Evolutionary conservation across 2,113 vertebrate genomes (phyloP), one percentile per base, ranked within the genome.

Genomic region (Microcebus griseorufus): DNA sequence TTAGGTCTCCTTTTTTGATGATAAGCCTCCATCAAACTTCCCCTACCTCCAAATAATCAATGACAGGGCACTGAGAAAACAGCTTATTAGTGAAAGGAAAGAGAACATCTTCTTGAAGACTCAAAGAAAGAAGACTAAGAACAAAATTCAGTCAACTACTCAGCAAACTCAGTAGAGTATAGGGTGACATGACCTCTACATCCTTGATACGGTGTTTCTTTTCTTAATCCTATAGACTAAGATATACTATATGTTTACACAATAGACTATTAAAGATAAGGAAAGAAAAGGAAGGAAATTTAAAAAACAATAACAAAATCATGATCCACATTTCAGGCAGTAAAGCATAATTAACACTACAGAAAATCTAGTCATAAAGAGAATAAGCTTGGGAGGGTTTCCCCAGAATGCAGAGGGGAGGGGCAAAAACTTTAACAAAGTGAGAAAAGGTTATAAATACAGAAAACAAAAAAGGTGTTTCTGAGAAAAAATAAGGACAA

Each of bases 401-500:
- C 16, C 34, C 39, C 32, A 42, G 53, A 18, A 60, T 9, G 13
- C 1, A 48, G 14, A 78, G 17, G 4, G 17, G 69, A 58, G 7
- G 2, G 37, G 4, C 34, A 55, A 69, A 75, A 27, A 45, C 51
- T 27, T 80, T 75, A 90, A 72, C 9, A 10, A 53, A n/a, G 1
- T 53, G 10, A 79, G 27, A 64, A 83, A 92, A 67, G 48, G 79
- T 79, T 69, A 92, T 11, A 73, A 12, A 55, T 29, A 34, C 0
- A 22, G 12, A 91, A 90, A 95, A 91, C 9, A 86, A 83, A 89
- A 87, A 90, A 75, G n/a, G 32, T n/a, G 9, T 75, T 87, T 79
- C 55, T 83, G n/a, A 42, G 37, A 79, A 93, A 48, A 95, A 90
- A 83, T 25, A 62, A 62, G 16, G 23, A 82, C 29, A 78, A 7